A percentile compares a stretch with the other conserved stretches of the same genome.
These are phyloP conservation scores for Zaprionus davidi DNA, from an alignment of 1,140 invertebrate species.

Conservation along the genomic window DNA sequence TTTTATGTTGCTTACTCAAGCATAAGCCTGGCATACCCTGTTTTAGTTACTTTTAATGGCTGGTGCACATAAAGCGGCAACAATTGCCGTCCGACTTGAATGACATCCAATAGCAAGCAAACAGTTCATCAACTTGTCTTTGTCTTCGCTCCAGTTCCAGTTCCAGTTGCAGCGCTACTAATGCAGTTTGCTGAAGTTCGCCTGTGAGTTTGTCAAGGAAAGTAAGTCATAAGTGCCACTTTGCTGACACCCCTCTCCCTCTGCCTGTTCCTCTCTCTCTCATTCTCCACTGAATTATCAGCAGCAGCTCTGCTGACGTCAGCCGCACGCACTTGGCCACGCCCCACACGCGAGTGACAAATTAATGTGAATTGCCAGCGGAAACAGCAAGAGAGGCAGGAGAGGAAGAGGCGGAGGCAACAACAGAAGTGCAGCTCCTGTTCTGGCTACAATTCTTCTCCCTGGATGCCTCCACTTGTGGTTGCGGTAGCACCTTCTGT, in stretches of 20 bases:
- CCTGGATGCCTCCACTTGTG: not conserved
- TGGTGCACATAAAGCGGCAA: not conserved
- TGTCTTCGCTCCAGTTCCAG: not conserved
- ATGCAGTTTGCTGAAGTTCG: not conserved
- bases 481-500: slow-evolving; percentile 2
- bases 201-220: not conserved
- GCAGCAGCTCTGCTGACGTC: slow-evolving; percentile 57
- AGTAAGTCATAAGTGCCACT: slow-evolving; percentile 46
- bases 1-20: not conserved
- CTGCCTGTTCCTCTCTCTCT: not conserved
- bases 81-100: slow-evolving; percentile 17
- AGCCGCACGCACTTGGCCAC: slow-evolving; percentile 46
- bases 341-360: slow-evolving; percentile 57
- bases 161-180: not conserved
- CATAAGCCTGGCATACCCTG: not conserved
- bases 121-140: slow-evolving; percentile 8
- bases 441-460: not conserved
- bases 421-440: slow-evolving; percentile 33
- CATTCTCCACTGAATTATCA: slow-evolving; percentile 23
- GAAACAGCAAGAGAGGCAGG: not conserved
- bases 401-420: not conserved
- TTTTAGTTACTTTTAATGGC: not conserved
- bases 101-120: slow-evolving; percentile 18
- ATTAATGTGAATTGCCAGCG: slow-evolving; percentile 58
- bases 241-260: slow-evolving; percentile 37